Evolutionary conservation across 2,888 invertebrate species (phyloP).

Genomic region (Blastobasis lacticolella): DNA sequence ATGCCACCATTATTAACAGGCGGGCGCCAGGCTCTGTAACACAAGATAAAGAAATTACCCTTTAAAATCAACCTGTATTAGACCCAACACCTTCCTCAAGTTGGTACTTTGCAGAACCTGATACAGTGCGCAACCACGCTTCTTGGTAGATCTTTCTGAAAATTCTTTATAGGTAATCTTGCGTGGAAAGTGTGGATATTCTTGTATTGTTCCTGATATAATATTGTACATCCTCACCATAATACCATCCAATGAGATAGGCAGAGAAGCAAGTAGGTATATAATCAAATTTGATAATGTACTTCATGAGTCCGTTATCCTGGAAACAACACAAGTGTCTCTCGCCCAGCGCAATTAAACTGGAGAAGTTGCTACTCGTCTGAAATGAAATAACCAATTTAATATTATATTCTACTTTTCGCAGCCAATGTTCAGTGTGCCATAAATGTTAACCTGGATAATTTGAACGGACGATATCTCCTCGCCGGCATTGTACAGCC

Average conservation of each 20-base stretch:
- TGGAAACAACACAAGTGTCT: slow-evolving; percentile 86
- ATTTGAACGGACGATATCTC: slow-evolving; percentile 77
- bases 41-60: neutral
- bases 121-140: neutral
- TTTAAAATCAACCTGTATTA: neutral
- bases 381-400: slow-evolving; percentile 33
- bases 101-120: neutral
- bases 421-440: no score
- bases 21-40: slow-evolving; percentile 80
- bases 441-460: slow-evolving; percentile 53
- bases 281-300: slow-evolving; percentile 89
- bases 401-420: neutral
- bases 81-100: neutral
- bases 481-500: slow-evolving; percentile 89
- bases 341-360: slow-evolving; percentile 88
- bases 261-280: slow-evolving; percentile 83
- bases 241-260: slow-evolving; percentile 81
- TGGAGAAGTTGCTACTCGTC: slow-evolving; percentile 75
- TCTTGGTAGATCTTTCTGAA: no score
- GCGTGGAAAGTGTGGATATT: no score
- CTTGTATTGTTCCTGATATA: neutral
- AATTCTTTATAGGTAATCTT: no score
- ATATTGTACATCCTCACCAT: slow-evolving; percentile 64
- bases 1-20: slow-evolving; percentile 82
- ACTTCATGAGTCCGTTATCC: slow-evolving; percentile 86